A percentile compares a stretch with the other conserved stretches of the same genome.
Evolutionary conservation across 1,140 invertebrate genomes (phyloP).

Genomic region (Drosophila oshimai): DNA sequence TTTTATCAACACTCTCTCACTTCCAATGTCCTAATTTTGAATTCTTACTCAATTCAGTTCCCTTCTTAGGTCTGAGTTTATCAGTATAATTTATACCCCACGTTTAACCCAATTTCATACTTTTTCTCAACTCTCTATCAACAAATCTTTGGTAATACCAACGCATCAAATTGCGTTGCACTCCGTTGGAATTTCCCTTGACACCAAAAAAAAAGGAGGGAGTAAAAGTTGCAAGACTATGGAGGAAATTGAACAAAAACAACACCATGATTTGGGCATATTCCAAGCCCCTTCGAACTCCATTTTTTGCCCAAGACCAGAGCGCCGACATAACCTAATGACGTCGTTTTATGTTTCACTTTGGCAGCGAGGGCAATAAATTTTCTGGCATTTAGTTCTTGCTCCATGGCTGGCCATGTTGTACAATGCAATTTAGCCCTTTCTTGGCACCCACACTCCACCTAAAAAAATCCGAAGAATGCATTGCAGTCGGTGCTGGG

Average conservation of each 20-base stretch:
- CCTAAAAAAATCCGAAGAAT: slow-evolving; percentile 54
- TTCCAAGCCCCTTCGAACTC: not conserved
- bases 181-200: slow-evolving; percentile 7
- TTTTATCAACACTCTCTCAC: too few relatives aligned
- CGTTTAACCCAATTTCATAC: not conserved
- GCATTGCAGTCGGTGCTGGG: slow-evolving; percentile 26
- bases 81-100: not conserved
- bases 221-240: not conserved
- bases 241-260: slow-evolving; percentile 13
- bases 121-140: not conserved
- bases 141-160: not conserved
- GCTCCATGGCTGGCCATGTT: slow-evolving; percentile 10
- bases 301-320: slow-evolving; percentile 7
- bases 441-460: slow-evolving; percentile 4
- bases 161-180: slow-evolving; percentile 1
- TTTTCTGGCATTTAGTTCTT: slow-evolving; percentile 44
- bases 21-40: too few relatives aligned
- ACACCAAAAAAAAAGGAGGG: not conserved
- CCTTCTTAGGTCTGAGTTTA: not conserved
- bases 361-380: slow-evolving; percentile 70
- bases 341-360: slow-evolving; percentile 78
- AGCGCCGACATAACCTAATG: slow-evolving; percentile 70
- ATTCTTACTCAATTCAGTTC: not conserved
- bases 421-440: slow-evolving; percentile 6
- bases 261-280: slow-evolving; percentile 1